Evolutionary conservation across 2,797 vertebrate species (phyloP), one percentile per base, ranked within the genome.

Genomic region (Phrynocephalus forsythii): DNA sequence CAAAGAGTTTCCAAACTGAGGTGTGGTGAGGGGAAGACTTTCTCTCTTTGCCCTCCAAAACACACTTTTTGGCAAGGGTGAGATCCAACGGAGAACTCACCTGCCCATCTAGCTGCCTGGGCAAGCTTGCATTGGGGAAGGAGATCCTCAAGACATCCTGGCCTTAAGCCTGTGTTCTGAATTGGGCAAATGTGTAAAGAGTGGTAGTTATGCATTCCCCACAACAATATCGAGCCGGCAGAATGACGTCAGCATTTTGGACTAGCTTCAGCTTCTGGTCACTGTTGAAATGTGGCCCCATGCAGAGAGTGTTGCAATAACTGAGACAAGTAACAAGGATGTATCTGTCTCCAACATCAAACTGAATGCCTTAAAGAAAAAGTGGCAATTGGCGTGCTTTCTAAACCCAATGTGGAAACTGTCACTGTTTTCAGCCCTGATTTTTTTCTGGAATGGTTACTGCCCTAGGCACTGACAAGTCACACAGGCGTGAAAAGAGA

Each of bases 401-500:
- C 26, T 30, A 33, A 38, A 82, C 5, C 60, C 50, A 30, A 48
- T 44, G n/a, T 24, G 63, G 52, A 50, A 71, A 63, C 16, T 22
- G 6, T 75, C 56, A 52, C 15, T 20, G 30, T 75, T 87, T 82
- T 88, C 18, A 18, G 82, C 67, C 30, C 3, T 20, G 4, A 79
- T 63, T 7, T 86, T 86, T 67, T 86, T 30, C 26, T 75, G 78
- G 44, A 79, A 60, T 69, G 63, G 28, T 69, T 68, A 9, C 7
- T 63, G 44, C 44, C 48, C 28, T 1, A 86, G 66, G 66, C 50
- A 72, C 24, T 78, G 67, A 33, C 9, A 71, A 73, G 33, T 79
- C 77, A 33, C 16, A 63, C 79, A 33, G 28, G 18, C 52, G n/a
- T 88, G 75, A 66, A 15, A 80, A 88, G 68, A 26, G 80, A 66